Evolutionary conservation across 2,888 invertebrate genomes (phyloP).

Genomic region (Holacanthella duospinosa): DNA sequence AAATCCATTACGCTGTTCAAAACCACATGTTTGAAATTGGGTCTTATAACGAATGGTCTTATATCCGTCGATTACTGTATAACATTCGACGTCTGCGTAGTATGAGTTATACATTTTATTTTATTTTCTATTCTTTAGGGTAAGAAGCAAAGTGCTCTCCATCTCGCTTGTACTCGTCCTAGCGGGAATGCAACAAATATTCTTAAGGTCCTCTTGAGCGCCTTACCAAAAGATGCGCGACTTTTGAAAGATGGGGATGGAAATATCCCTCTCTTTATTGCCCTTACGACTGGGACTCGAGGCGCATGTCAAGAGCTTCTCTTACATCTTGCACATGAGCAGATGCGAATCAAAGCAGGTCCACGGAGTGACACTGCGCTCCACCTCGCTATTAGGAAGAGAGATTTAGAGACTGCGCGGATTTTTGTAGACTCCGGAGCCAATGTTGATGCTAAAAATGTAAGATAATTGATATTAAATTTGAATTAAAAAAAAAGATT

Average conservation of each 20-base stretch:
- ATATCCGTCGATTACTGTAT: neutral
- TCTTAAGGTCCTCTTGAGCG: constrained; percentile 71
- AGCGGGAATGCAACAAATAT: constrained; percentile 86
- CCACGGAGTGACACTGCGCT: constrained; percentile 80
- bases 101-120: neutral
- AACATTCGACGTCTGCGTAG: no score
- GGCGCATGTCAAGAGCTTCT: constrained; percentile 89
- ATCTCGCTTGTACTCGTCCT: constrained; percentile 85
- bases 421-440: constrained; percentile 88
- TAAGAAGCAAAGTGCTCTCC: constrained; percentile 85
- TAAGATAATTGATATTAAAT: constrained; percentile 41
- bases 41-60: neutral
- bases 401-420: constrained; percentile 85
- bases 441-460: constrained; percentile 80
- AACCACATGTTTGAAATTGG: no score
- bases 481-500: neutral
- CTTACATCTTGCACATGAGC: constrained; percentile 73
- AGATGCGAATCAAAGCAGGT: constrained; percentile 49
- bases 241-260: constrained; percentile 62
- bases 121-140: constrained; percentile 51
- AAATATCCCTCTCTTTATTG: constrained; percentile 82
- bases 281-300: constrained; percentile 90
- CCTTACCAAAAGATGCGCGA: constrained; percentile 81
- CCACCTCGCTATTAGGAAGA: constrained; percentile 83
- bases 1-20: no score